Evolutionary conservation across 64 coral and sea anemone species (phyloP).

Genomic region (Astreopora myriophthalma): DNA sequence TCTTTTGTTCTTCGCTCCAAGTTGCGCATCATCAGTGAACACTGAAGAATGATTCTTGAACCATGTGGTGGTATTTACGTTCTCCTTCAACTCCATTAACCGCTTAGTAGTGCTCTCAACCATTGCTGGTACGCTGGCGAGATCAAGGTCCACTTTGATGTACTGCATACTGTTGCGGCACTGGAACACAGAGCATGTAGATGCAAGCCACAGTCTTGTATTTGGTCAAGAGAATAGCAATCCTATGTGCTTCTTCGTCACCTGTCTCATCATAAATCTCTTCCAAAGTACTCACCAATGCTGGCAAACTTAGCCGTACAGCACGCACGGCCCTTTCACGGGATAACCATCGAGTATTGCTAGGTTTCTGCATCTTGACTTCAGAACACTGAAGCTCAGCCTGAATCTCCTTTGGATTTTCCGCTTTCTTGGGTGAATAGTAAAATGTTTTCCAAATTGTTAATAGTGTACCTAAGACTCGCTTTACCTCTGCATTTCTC

Average conservation of each 20-base stretch:
- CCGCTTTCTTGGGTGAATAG: slow-evolving; percentile 29
- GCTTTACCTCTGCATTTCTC: slow-evolving; percentile 6
- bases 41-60: neutral
- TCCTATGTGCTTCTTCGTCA: slow-evolving; percentile 6
- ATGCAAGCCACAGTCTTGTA: neutral
- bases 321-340: neutral
- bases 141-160: too few relatives aligned
- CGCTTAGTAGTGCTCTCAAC: neutral
- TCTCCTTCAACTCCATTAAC: neutral
- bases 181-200: neutral
- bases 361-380: slow-evolving; percentile 14
- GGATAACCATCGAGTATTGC: slow-evolving; percentile 13
- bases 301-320: neutral
- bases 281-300: slow-evolving; percentile 13
- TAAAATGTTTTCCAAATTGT: slow-evolving; percentile 10
- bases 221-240: neutral
- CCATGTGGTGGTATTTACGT: neutral
- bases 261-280: slow-evolving; percentile 30
- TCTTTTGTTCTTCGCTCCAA: neutral
- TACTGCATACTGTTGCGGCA: neutral
- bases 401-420: slow-evolving; percentile 13
- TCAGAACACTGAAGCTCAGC: neutral
- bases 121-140: neutral
- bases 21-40: neutral
- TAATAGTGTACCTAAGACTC: neutral